Evolutionary conservation across 1,140 invertebrate genomes (phyloP).

Genomic region (Bicyclus anynana): DNA sequence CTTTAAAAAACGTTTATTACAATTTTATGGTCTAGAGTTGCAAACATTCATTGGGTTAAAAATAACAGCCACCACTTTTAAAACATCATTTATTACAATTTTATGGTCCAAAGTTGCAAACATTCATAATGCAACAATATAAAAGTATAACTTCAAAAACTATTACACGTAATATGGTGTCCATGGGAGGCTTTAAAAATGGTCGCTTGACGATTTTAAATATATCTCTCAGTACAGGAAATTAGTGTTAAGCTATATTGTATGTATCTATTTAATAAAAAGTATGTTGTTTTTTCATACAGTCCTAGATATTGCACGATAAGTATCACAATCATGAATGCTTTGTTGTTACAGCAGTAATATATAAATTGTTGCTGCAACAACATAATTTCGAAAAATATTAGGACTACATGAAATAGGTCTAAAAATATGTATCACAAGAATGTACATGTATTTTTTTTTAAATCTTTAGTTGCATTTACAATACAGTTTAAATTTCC

Average conservation of each 20-base stretch:
- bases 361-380: too few species aligned
- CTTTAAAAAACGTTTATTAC: too few species aligned
- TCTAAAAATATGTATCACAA: neutral
- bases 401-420: neutral
- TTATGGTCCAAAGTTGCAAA: too few species aligned
- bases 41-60: too few species aligned
- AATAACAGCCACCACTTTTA: too few species aligned
- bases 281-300: too few species aligned
- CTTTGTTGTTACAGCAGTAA: too few species aligned
- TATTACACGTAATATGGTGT: slow-evolving; percentile 4
- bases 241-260: slow-evolving; percentile 62
- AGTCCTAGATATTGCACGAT: too few species aligned
- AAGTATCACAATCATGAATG: too few species aligned
- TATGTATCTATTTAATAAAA: slow-evolving; percentile 44
- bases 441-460: neutral
- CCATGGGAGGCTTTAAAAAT: slow-evolving; percentile 13
- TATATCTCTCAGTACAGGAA: slow-evolving; percentile 76
- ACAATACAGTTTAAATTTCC: neutral
- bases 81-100: too few species aligned
- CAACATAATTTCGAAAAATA: neutral
- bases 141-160: slow-evolving; percentile 3
- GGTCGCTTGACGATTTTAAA: slow-evolving; percentile 51
- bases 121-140: too few species aligned
- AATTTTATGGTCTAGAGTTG: too few species aligned
- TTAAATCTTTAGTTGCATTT: neutral